Evolutionary conservation across 2,888 invertebrate species (phyloP).

Genomic region (Serrognathus titanus): DNA sequence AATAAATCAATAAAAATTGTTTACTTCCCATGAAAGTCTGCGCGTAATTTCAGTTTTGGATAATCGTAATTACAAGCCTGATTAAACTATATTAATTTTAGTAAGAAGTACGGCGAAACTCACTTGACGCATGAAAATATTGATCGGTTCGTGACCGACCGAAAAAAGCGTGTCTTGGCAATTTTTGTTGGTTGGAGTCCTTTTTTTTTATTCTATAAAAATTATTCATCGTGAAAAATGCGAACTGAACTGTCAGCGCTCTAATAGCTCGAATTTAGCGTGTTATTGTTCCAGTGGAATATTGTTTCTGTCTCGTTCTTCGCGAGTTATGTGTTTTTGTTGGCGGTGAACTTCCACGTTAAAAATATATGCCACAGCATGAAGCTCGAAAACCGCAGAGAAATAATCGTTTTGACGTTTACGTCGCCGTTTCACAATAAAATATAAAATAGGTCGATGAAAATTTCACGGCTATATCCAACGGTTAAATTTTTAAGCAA

Average conservation of each 20-base stretch:
- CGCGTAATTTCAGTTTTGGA: no score
- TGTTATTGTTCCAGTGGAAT: constrained; percentile 5
- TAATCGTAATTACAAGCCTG: no score
- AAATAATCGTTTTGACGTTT: constrained; percentile 25
- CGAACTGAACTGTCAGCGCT: constrained; percentile 1
- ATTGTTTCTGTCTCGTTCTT: constrained; percentile 8
- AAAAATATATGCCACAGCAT: constrained; percentile 13
- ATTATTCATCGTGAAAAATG: constrained; percentile 18
- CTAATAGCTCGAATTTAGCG: constrained; percentile 1
- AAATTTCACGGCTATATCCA: not conserved
- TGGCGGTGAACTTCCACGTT: constrained; percentile 6
- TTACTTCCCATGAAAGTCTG: no score
- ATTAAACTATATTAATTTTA: not conserved
- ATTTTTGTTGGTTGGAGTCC: constrained; percentile 4
- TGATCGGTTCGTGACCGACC: not conserved
- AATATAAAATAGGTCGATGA: constrained; percentile 19
- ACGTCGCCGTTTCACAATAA: constrained; percentile 18
- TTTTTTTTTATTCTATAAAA: not conserved
- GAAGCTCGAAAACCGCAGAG: constrained; percentile 21
- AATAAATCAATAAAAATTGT: no score
- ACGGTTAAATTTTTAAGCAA: not conserved
- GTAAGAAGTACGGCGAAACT: not conserved
- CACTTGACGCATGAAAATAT: not conserved
- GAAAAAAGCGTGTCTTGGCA: constrained; percentile 1
- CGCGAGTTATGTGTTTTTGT: constrained; percentile 8